A percentile compares a stretch with the other conserved stretches of the same genome.
These are phyloP conservation scores for Ricordea florida DNA, from an alignment of 92 coral and sea anemone species.

Conservation along the genomic window DNA sequence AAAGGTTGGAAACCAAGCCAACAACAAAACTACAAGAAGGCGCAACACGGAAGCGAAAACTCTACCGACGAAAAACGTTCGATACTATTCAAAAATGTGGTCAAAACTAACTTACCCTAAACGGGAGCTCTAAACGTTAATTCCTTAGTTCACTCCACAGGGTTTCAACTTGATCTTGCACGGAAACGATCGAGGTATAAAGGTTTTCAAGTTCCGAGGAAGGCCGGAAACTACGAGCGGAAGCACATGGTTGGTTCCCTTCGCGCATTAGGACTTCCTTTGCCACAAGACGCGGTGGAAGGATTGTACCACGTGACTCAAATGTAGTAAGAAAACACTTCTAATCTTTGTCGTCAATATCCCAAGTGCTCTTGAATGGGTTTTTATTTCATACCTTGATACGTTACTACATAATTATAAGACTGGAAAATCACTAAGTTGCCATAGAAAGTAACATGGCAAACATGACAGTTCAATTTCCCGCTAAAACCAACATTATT, in stretches of 20 bases:
- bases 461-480: too few relatives aligned
- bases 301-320: conserved; percentile 51
- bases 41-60: conserved; percentile 54
- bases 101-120: not conserved
- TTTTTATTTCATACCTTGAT: too few relatives aligned
- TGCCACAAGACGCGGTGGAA: conserved; percentile 82
- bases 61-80: not conserved
- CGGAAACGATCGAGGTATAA: conserved; percentile 29
- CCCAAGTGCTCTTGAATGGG: too few relatives aligned
- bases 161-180: not conserved
- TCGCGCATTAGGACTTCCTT: conserved; percentile 80
- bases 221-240: conserved; percentile 95
- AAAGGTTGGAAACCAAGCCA: too few relatives aligned
- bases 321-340: conserved; percentile 18
- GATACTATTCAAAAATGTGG: not conserved
- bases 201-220: conserved; percentile 29
- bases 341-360: not conserved
- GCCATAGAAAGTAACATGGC: too few relatives aligned
- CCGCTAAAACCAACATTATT: not conserved
- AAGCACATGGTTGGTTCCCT: conserved; percentile 91
- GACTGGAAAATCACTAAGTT: too few relatives aligned
- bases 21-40: not conserved
- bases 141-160: not conserved
- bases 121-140: not conserved
- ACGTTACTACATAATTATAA: too few relatives aligned